Evolutionary conservation across 2,888 invertebrate species (phyloP).

Genomic region (Latrodectus elegans): DNA sequence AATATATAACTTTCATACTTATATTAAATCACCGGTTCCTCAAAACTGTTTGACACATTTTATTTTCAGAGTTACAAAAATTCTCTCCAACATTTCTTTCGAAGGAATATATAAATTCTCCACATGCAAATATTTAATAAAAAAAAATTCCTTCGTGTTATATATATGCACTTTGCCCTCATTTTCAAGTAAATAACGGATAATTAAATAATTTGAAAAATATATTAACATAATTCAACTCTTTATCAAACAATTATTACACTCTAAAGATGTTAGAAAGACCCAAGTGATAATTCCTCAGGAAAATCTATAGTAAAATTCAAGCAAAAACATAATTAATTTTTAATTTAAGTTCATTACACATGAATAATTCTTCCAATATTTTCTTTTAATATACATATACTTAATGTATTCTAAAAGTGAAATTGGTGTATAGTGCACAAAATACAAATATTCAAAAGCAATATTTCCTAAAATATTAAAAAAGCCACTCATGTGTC

Average conservation of each 20-base stretch:
- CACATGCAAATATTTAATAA: constrained; percentile 43
- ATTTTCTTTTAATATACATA: neutral
- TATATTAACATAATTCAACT: neutral
- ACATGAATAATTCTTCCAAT: neutral
- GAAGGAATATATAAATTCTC: constrained; percentile 45
- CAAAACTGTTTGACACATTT: constrained; percentile 52
- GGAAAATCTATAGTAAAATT: neutral
- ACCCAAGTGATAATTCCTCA: too few species aligned
- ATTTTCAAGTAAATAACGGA: constrained; percentile 4
- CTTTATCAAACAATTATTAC: too few species aligned
- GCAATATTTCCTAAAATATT: too few species aligned
- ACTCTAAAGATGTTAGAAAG: too few species aligned
- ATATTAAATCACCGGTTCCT: constrained; percentile 65
- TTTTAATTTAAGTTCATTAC: neutral
- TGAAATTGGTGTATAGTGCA: too few species aligned
- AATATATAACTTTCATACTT: constrained; percentile 64
- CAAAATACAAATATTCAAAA: too few species aligned
- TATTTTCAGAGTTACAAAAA: constrained; percentile 26
- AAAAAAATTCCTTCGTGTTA: constrained; percentile 10
- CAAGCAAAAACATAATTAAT: neutral
- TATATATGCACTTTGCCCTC: constrained; percentile 59
- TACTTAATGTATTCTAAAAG: too few species aligned
- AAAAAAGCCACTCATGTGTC: too few species aligned
- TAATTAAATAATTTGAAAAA: constrained; percentile 3
- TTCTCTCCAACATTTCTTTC: constrained; percentile 49